Evolutionary conservation across 2,113 vertebrate genomes (phyloP).

Genomic region (Macrotus californicus): DNA sequence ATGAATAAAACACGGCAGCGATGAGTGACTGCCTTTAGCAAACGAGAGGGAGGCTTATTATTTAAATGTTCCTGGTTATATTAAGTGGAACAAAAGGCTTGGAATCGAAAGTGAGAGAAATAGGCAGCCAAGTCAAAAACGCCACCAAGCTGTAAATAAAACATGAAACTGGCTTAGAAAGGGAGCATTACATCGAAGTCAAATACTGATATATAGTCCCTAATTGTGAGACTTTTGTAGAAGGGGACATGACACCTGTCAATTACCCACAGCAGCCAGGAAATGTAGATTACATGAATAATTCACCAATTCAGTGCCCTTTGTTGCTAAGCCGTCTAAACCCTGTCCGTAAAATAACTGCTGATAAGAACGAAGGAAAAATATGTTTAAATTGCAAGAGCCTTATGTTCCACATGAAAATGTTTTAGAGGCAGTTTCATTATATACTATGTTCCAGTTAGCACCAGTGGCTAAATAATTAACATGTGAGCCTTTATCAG

Average conservation of each 20-base stretch:
- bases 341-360: conserved; percentile 72
- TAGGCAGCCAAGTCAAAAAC: conserved; percentile 62
- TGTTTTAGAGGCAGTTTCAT: conserved; percentile 27
- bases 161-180: conserved; percentile 76
- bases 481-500: conserved; percentile 41
- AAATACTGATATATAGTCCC: conserved; percentile 74
- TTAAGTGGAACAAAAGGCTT: conserved; percentile 67
- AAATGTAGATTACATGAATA: conserved; percentile 84
- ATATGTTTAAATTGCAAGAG: conserved; percentile 71
- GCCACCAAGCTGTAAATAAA: conserved; percentile 78
- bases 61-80: conserved; percentile 69
- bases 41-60: conserved; percentile 51
- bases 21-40: conserved; percentile 62
- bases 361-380: conserved; percentile 76
- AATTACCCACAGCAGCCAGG: conserved; percentile 79
- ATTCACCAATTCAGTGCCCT: conserved; percentile 79
- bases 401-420: conserved; percentile 57
- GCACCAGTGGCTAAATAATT: conserved; percentile 63
- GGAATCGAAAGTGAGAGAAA: conserved; percentile 61
- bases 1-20: conserved; percentile 2
- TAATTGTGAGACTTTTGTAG: conserved; percentile 80
- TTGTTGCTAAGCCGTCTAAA: conserved; percentile 77
- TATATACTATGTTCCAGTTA: neutral
- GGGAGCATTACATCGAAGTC: conserved; percentile 51
- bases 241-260: conserved; percentile 83